Conservation (phyloP, 2,888 invertebrate species). For the Zygogramma bicolorata region DNA sequence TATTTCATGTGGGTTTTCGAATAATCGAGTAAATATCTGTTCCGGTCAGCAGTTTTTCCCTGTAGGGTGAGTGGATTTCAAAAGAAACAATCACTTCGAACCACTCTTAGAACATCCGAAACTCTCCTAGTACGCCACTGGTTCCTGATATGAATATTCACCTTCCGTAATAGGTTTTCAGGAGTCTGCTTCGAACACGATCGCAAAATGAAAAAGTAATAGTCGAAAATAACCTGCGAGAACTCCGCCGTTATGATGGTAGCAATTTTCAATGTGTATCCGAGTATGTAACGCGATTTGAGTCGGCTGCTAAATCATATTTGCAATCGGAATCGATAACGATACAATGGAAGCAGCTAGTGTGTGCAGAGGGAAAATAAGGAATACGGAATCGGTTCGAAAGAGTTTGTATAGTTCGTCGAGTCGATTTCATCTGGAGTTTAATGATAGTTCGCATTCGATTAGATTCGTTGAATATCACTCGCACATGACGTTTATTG, state of each 20-base stretch:
- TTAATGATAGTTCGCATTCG: too few species aligned
- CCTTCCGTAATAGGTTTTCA: background rate
- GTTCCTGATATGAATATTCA: background rate
- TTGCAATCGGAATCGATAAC: conserved; percentile 51
- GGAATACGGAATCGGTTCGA: too few species aligned
- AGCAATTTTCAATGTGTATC: conserved; percentile 57
- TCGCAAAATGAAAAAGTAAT: conserved; percentile 4
- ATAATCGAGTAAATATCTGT: too few species aligned
- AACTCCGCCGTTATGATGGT: conserved; percentile 45
- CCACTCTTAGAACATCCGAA: background rate
- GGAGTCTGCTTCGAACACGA: background rate
- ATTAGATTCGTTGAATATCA: too few species aligned
- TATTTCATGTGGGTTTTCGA: too few species aligned
- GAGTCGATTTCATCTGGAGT: too few species aligned
- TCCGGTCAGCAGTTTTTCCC: too few species aligned
- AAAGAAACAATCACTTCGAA: too few species aligned
- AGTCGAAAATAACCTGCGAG: conserved; percentile 21
- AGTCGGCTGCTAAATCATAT: conserved; percentile 61
- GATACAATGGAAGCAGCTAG: background rate
- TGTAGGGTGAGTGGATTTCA: too few species aligned
- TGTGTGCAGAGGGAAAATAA: too few species aligned
- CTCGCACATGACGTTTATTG: too few species aligned
- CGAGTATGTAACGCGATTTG: conserved; percentile 59
- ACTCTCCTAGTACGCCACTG: background rate
- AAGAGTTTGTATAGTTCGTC: too few species aligned